Evolutionary conservation across 2,113 vertebrate genomes (phyloP).

Genomic region (Gymnogyps californianus): DNA sequence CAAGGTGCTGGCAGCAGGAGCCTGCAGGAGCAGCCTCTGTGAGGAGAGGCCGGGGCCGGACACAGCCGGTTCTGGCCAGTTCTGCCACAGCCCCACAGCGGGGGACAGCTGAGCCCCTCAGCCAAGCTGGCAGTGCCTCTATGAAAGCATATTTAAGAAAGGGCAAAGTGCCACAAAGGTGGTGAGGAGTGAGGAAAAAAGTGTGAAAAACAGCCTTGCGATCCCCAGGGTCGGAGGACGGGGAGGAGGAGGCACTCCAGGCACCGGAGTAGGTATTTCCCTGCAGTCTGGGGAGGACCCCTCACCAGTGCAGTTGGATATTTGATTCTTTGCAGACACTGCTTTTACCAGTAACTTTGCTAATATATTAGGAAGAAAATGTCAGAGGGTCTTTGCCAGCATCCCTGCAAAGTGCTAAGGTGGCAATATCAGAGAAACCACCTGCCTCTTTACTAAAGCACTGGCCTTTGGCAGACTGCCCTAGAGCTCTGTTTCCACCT

Average conservation of each 20-base stretch:
- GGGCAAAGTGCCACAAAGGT: neutral
- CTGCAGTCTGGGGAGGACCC: neutral
- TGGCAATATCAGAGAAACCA: neutral
- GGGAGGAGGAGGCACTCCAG: fast-evolving
- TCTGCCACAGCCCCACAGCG: too few relatives aligned
- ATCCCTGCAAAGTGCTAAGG: neutral
- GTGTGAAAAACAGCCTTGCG: fast-evolving
- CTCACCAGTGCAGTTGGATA: neutral
- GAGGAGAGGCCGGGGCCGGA: fast-evolving
- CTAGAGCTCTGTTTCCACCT: neutral
- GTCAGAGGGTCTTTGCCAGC: neutral
- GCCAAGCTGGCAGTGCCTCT: neutral
- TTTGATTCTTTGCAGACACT: neutral
- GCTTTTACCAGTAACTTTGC: neutral
- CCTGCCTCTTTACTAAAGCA: neutral
- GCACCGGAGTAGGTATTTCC: neutral
- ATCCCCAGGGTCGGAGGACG: fast-evolving
- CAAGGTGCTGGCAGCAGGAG: fast-evolving
- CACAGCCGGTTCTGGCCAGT: neutral
- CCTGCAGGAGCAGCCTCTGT: too few relatives aligned
- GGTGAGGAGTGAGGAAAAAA: neutral
- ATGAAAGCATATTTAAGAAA: neutral
- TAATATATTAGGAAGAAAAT: neutral
- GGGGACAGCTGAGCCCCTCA: too few relatives aligned
- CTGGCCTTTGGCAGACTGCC: neutral